Evolutionary conservation across 1,140 invertebrate genomes (phyloP), one percentile per base, ranked within the genome.

Genomic region (Drosophila punjabiensis): DNA sequence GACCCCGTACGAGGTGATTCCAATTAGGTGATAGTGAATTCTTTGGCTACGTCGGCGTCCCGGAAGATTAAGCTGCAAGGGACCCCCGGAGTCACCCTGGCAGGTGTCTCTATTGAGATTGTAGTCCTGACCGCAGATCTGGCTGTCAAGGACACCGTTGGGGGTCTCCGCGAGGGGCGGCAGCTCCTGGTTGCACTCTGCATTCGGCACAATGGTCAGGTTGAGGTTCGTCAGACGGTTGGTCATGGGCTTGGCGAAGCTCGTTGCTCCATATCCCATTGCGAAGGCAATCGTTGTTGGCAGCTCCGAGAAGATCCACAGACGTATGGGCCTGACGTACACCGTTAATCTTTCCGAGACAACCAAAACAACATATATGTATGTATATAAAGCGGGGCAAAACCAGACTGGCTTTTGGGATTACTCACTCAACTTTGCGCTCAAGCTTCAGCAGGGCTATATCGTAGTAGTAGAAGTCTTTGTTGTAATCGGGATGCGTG

Each of bases 1-100:
- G 2, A 92, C 65, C 0, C 93, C 93, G 64, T 93, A 94, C 0
- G 92, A 93, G 5, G 93, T 94, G 0, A 93, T 79, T 14, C 93
- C 93, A 16, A 93, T 91, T 0, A 93, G 69, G 53, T 93, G 90
- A 41, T 92, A 93, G 45, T 92, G 92, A 6, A 85, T 77, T 24
- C 81, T 75, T 0, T 85, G 68, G 0, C 41, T 41, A 6, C 76
- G 62, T 81, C 94, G 61, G 84, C 93, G 73, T 8, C 93, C 86
- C 69, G 92, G 52, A 13, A 93, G 37, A 79, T 92, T 82, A 24
- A 89, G 63, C 68, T 87, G 82, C 33, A 93, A 52, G 1, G 92
- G 92, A 41, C 91, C 83, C 10, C 88, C 82, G 0, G 90, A 92
- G 55, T 93, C 89, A 0, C 92, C 92, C 50, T 93, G 80, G 83